phyloP scores from a whole-genome alignment of 2,113 vertebrate species.

The Pomatorhinus ruficollis region DNA sequence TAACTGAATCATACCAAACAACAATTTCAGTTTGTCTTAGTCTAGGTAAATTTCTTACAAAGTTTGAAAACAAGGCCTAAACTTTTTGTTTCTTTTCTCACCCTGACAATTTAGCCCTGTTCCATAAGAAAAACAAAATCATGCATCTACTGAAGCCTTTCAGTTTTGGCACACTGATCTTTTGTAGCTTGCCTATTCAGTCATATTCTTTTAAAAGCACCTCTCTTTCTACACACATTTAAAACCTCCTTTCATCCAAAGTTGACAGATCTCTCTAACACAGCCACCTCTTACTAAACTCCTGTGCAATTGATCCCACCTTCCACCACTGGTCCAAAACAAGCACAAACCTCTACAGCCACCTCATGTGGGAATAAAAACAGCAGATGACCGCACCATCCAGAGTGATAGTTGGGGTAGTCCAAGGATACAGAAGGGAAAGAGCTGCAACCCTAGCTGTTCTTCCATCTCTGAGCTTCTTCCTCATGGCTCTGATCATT shows the following conservation, averaged over 20 bases:
- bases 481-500: not conserved
- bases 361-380: not conserved
- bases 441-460: not conserved
- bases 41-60: not conserved
- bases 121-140: not conserved
- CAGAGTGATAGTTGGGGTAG: rapidly evolving
- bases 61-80: not conserved
- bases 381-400: rapidly evolving
- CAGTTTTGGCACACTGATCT: not conserved
- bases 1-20: not conserved
- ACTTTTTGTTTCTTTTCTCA: not conserved
- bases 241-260: not conserved
- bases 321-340: not conserved
- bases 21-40: not conserved
- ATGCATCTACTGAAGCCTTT: not conserved
- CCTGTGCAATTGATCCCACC: not conserved
- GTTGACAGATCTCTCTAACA: not conserved
- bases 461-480: not conserved
- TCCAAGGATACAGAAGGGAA: not conserved
- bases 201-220: not conserved
- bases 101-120: not conserved
- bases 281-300: not conserved
- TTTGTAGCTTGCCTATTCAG: not conserved
- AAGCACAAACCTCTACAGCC: not conserved
- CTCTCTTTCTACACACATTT: not conserved